Percentiles rank a stretch among this genome's conserved stretches.
Conservation (phyloP, 2,797 vertebrate genomes). For the Eulemur rubriventer region DNA sequence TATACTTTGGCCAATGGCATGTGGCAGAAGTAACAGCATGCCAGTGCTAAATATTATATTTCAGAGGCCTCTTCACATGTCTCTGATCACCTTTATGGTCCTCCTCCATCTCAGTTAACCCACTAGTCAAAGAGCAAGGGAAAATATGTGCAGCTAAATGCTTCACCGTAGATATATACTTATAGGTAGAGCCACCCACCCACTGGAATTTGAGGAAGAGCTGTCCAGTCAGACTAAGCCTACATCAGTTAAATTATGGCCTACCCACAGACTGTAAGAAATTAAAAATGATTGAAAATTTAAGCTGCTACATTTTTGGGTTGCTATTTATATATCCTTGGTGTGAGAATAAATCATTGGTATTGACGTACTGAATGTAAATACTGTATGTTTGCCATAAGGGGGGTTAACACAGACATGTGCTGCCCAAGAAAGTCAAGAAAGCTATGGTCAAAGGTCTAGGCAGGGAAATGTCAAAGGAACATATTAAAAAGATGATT, state of each 20-base stretch:
- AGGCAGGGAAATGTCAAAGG: neutral
- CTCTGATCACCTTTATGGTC: neutral
- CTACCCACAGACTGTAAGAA: neutral
- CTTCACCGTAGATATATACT: neutral
- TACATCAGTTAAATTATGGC: neutral
- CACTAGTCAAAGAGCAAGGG: neutral
- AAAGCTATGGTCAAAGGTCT: neutral
- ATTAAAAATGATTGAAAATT: neutral
- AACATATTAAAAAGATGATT: neutral
- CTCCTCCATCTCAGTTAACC: neutral
- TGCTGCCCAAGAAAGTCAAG: neutral
- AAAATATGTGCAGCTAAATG: neutral
- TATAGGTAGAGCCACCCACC: neutral
- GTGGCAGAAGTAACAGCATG: neutral
- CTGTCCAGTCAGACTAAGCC: neutral
- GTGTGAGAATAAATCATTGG: neutral
- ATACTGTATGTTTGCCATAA: neutral
- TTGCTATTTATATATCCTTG: neutral
- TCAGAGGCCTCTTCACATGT: neutral
- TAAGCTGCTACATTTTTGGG: neutral
- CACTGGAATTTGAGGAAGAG: neutral
- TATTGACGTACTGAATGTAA: neutral
- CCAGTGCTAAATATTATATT: neutral
- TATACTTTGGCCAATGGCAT: neutral
- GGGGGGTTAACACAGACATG: neutral